Conservation (phyloP, 2,113 vertebrate species). For the Melanotaenia duboulayi region DNA sequence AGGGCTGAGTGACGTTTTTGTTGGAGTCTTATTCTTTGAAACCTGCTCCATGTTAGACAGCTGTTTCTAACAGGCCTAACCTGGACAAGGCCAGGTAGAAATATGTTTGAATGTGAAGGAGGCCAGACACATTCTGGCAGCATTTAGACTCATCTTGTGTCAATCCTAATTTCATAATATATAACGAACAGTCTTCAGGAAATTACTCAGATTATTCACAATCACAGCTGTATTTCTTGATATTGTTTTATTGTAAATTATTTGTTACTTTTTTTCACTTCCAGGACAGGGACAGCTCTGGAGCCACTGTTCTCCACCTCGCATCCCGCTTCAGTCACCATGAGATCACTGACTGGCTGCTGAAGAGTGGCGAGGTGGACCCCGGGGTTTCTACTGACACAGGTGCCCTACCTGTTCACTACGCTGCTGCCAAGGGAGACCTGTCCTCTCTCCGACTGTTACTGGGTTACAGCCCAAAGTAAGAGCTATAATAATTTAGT, state of each 20-base stretch:
- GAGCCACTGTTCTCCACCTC: conserved; percentile 94
- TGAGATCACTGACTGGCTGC: conserved; percentile 92
- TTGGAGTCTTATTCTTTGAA: no score
- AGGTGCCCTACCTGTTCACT: conserved; percentile 92
- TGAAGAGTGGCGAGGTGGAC: conserved; percentile 88
- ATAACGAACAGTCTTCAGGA: neutral
- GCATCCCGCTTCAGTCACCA: conserved; percentile 97
- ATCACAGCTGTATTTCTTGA: neutral
- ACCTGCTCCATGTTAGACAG: neutral
- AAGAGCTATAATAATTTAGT: conserved; percentile 64
- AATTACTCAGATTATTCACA: neutral
- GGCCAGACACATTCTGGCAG: neutral
- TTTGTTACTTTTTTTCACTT: conserved; percentile 28
- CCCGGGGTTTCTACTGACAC: conserved; percentile 88
- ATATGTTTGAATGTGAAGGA: neutral
- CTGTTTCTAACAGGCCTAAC: neutral
- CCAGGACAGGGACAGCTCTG: conserved; percentile 93
- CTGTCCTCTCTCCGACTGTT: conserved; percentile 91
- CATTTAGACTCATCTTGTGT: neutral
- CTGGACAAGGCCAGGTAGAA: neutral
- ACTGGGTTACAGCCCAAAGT: conserved; percentile 90
- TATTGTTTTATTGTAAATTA: neutral
- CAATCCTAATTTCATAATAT: neutral
- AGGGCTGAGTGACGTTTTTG: neutral
- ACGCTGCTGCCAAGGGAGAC: conserved; percentile 98